Conservation (phyloP, 2,888 invertebrate species). For the Ophion obscuratus region DNA sequence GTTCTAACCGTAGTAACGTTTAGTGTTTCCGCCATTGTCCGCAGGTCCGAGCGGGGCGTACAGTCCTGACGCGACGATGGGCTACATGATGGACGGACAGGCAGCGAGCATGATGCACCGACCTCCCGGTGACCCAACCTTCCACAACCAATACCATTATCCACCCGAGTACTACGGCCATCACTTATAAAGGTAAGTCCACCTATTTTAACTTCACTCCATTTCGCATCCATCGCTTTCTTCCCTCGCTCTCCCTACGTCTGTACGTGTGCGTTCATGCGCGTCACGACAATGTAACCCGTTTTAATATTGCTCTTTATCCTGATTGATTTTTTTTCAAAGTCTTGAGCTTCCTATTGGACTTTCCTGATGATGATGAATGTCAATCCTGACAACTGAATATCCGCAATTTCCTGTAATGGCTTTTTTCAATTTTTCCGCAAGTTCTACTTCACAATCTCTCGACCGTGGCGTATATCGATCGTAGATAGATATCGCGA, state of each 20-base stretch:
- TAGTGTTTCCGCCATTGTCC: constrained; percentile 94
- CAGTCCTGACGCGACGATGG: constrained; percentile 98
- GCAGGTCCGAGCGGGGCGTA: constrained; percentile 98
- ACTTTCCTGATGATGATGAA: constrained; percentile 22
- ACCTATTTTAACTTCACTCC: constrained; percentile 29
- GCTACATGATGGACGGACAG: constrained; percentile 99
- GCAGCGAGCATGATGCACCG: constrained; percentile 96
- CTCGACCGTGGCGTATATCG: neutral
- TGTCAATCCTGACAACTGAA: constrained; percentile 19
- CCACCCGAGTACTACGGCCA: constrained; percentile 97
- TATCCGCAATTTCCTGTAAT: constrained; percentile 1
- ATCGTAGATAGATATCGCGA: neutral
- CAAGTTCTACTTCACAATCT: neutral
- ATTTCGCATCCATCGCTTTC: neutral
- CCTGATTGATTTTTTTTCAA: constrained; percentile 37
- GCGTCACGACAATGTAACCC: constrained; percentile 7
- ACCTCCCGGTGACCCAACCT: constrained; percentile 96
- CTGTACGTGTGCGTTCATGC: neutral
- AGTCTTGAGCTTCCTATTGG: neutral
- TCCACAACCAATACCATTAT: constrained; percentile 97
- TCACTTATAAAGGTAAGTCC: constrained; percentile 90
- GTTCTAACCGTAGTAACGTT: constrained; percentile 86
- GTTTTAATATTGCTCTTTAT: constrained; percentile 32
- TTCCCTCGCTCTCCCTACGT: neutral
- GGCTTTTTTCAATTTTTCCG: neutral